Conservation (phyloP, 2,888 invertebrate genomes). For the Plebejus melissa region DNA sequence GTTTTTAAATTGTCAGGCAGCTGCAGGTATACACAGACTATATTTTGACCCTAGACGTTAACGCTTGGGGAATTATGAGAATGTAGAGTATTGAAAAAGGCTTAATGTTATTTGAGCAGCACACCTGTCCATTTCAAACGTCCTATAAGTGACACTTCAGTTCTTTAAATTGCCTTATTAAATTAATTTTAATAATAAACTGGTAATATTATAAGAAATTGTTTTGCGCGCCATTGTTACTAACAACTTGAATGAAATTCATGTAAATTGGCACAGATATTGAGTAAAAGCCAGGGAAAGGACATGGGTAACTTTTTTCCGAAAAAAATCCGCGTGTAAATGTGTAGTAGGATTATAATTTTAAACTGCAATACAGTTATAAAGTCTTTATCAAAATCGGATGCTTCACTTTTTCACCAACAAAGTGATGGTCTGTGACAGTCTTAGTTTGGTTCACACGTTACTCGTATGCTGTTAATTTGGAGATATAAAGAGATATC, state of each 20-base stretch:
- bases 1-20: slow-evolving; percentile 10
- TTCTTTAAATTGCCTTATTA: background rate
- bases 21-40: background rate
- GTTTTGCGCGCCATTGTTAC: too few relatives aligned
- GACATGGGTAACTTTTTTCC: too few relatives aligned
- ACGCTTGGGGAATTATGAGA: background rate
- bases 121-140: background rate
- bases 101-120: background rate
- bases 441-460: background rate
- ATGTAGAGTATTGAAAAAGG: slow-evolving; percentile 1
- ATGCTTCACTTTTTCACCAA: too few relatives aligned
- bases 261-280: too few relatives aligned
- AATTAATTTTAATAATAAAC: background rate
- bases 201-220: too few relatives aligned
- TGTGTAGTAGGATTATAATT: too few relatives aligned
- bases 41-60: background rate
- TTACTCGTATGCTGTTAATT: background rate
- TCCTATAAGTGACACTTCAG: background rate
- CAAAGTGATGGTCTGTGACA: background rate
- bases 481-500: slow-evolving; percentile 29
- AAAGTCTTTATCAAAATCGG: too few relatives aligned
- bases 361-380: too few relatives aligned
- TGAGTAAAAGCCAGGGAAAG: too few relatives aligned
- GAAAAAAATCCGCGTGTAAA: too few relatives aligned
- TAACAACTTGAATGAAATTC: too few relatives aligned